Evolutionary conservation across 2,797 vertebrate species (phyloP), one percentile per base, ranked within the genome.

Genomic region (Leptodactylus fallax): DNA sequence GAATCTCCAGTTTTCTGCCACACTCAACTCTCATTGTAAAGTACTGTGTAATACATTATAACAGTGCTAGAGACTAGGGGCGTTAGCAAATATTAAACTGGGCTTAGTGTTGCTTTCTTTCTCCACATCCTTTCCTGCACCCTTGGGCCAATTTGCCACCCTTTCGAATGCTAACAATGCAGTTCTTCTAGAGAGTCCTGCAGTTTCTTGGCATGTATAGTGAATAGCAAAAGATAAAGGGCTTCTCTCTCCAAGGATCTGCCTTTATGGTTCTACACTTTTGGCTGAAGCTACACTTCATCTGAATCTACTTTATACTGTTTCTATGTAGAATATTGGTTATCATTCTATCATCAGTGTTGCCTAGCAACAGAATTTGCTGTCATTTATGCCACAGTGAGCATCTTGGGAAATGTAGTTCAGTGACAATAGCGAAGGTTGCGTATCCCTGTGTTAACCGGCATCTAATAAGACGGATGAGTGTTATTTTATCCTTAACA

Each of bases 401-500:
- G 81, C 63, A 71, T 83, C 49, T 69, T 83, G 81, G 81, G 81
- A 71, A 36, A 55, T 83, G 81, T 55, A 83, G 81, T 83, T 69
- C 63, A 83, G 16, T 17, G 51, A 25, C 17, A 23, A 3, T 17
- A 55, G 45, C 23, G 21, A 71, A 9, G 67, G 17, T 36, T 72
- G 67, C 11, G 7, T n/a, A 45, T 72, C 25, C 65, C 25, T 9
- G 67, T 27, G 81, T 74, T 74, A 58, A 58, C 1, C 21, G 16
- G 21, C 27, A 14, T 84, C 71, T 74, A n/a, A 74, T 72, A 84
- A 84, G 82, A 85, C 25, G 72, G 61, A 85, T 60, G 67, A 84
- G 53, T 74, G 67, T 84, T 84, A 84, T 83, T 84, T 58, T 58
- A 74, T 90, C 83, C 82, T 65, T 84, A 83, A 80, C 7, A 86